phyloP scores from a whole-genome alignment of 2,113 vertebrate species.

The Oplegnathus fasciatus region DNA sequence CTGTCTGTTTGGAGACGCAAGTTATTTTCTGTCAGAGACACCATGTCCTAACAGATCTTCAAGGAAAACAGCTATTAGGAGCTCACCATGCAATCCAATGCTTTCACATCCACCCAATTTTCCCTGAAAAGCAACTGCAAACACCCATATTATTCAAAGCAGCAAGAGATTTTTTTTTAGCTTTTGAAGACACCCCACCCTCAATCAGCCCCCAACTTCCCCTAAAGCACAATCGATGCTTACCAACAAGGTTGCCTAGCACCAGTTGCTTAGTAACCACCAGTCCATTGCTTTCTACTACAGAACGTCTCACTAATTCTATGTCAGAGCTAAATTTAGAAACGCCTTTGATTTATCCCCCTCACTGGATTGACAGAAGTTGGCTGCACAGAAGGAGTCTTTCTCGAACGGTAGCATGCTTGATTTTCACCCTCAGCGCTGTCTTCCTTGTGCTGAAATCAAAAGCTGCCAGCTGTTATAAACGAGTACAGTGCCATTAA shows the following conservation, averaged over 20 bases:
- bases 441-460: slow-evolving; percentile 33
- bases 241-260: slow-evolving; percentile 85
- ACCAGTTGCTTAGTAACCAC: slow-evolving; percentile 85
- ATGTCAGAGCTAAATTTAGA: slow-evolving; percentile 85
- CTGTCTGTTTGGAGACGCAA: slow-evolving; percentile 10
- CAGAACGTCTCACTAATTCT: slow-evolving; percentile 79
- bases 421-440: slow-evolving; percentile 54
- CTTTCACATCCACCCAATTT: slow-evolving; percentile 32
- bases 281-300: slow-evolving; percentile 76
- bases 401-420: slow-evolving; percentile 41
- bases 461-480: slow-evolving; percentile 42
- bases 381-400: slow-evolving; percentile 65
- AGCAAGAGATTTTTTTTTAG: slow-evolving; percentile 44
- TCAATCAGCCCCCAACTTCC: slow-evolving; percentile 69
- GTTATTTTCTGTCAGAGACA: slow-evolving; percentile 53
- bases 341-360: slow-evolving; percentile 80
- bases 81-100: slow-evolving; percentile 29
- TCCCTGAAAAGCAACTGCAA: slow-evolving; percentile 47
- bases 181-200: slow-evolving; percentile 64
- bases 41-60: slow-evolving; percentile 42
- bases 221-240: slow-evolving; percentile 79
- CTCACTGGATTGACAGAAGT: slow-evolving; percentile 76
- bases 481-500: slow-evolving; percentile 46
- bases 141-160: slow-evolving; percentile 59
- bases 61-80: slow-evolving; percentile 56